phyloP scores from a whole-genome alignment of 2,113 vertebrate species.

The Hippocampus comes region DNA sequence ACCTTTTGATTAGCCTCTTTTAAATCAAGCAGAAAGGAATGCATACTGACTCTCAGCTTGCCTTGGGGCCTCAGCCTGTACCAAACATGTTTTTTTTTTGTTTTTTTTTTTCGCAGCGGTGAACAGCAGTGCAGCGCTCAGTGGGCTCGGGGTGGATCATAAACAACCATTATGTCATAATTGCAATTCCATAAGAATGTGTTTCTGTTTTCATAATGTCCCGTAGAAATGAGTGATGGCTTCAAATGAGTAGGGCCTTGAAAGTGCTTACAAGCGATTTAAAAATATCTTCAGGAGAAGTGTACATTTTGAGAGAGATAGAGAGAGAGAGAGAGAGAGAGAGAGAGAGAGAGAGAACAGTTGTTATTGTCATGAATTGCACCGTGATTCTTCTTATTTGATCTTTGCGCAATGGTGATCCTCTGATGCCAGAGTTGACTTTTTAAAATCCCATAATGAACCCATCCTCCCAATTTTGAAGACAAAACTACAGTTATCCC shows the following conservation, averaged over 20 bases:
- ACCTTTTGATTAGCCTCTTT: constrained; percentile 47
- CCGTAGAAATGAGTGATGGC: constrained; percentile 16
- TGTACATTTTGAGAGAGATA: too few relatives aligned
- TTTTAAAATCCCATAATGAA: constrained; percentile 56
- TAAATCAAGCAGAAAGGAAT: constrained; percentile 72
- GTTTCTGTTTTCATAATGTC: constrained; percentile 17
- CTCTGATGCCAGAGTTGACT: constrained; percentile 34
- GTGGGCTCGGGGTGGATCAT: constrained; percentile 25
- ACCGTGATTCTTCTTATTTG: constrained; percentile 43
- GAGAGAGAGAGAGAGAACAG: neutral
- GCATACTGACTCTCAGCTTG: constrained; percentile 46
- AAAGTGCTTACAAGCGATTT: neutral
- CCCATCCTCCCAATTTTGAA: constrained; percentile 55
- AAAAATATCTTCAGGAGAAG: neutral
- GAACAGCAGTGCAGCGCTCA: constrained; percentile 36
- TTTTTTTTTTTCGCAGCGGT: constrained; percentile 26
- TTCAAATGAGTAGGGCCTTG: neutral
- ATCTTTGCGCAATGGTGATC: constrained; percentile 49
- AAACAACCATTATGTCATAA: constrained; percentile 13
- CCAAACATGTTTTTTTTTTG: constrained; percentile 55
- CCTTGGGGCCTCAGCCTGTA: constrained; percentile 57
- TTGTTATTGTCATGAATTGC: constrained; percentile 34
- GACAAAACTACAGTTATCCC: constrained; percentile 32
- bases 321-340: too few relatives aligned
- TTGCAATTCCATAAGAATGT: constrained; percentile 3